These are phyloP conservation scores for Hippasteria phrygiana DNA, from an alignment of 53 echinoderm and acorn worm species.

Conservation along the genomic window DNA sequence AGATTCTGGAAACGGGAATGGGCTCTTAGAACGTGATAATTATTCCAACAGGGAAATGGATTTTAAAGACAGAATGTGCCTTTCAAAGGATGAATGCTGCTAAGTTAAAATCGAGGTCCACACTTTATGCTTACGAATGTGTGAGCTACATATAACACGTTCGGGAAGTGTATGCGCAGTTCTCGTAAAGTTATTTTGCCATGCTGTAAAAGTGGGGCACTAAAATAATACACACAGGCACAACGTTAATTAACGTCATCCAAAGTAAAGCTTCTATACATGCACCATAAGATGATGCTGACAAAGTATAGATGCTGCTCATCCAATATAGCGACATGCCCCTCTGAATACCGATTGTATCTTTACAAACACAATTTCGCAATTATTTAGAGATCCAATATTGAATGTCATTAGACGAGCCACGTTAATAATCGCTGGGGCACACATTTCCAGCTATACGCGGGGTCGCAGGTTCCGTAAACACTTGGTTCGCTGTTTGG, in stretches of 20 bases:
- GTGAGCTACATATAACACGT: background rate
- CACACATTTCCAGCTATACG: background rate
- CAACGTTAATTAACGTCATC: background rate
- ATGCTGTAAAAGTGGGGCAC: background rate
- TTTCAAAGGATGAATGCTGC: too few species aligned
- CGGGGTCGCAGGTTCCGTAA: constrained; percentile 14
- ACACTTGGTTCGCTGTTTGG: constrained; percentile 23
- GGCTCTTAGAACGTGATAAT: too few species aligned
- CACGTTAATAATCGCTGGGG: constrained; percentile 23
- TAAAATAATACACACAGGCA: background rate
- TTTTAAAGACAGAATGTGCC: too few species aligned
- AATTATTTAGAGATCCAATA: constrained; percentile 26
- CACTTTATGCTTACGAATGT: too few species aligned
- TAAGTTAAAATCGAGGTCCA: too few species aligned
- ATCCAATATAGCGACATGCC: background rate
- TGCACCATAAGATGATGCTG: background rate
- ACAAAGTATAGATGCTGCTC: background rate
- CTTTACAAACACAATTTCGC: constrained; percentile 4
- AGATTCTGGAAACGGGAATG: too few species aligned
- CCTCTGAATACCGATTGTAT: background rate
- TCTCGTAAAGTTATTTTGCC: background rate
- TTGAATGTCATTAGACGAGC: constrained; percentile 41
- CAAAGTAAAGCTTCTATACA: background rate
- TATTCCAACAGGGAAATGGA: too few species aligned
- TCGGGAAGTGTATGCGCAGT: too few species aligned